These are phyloP conservation scores for Petroica traversi DNA, from an alignment of 2,113 vertebrate genomes.

Conservation along the genomic window DNA sequence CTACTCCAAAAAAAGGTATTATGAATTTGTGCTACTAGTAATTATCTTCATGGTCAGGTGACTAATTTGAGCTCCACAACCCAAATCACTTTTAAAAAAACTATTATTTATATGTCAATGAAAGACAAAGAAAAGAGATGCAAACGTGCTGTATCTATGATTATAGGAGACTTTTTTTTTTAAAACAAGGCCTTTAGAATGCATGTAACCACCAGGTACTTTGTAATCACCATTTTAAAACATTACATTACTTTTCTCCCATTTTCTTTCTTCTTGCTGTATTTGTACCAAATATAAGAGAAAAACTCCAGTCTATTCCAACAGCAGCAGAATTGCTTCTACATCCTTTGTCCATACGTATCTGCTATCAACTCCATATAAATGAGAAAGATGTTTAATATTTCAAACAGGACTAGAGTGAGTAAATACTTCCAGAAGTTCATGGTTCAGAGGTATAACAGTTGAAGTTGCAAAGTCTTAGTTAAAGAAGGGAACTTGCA, in stretches of 20 bases:
- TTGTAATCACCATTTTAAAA: background rate
- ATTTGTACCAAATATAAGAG: background rate
- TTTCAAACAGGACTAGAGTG: background rate
- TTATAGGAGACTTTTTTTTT: background rate
- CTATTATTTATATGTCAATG: conserved; percentile 29
- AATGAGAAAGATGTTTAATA: background rate
- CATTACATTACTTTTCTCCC: background rate
- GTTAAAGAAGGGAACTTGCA: background rate
- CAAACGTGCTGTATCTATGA: background rate
- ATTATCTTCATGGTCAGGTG: conserved; percentile 18
- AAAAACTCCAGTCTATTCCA: background rate
- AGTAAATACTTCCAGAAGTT: background rate
- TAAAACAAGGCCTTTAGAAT: background rate
- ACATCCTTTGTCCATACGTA: background rate
- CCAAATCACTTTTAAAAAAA: conserved; percentile 7
- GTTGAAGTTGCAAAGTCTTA: background rate
- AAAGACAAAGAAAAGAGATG: conserved; percentile 34
- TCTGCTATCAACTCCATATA: background rate
- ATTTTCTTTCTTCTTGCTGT: background rate
- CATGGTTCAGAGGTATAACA: background rate
- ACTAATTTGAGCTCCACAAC: background rate
- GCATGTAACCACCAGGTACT: background rate
- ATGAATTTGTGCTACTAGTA: background rate
- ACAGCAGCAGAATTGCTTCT: background rate
- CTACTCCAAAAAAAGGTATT: background rate